Evolutionary conservation across 2,888 invertebrate species (phyloP), one percentile per base, ranked within the genome.

Genomic region (Sepioteuthis lessoniana): DNA sequence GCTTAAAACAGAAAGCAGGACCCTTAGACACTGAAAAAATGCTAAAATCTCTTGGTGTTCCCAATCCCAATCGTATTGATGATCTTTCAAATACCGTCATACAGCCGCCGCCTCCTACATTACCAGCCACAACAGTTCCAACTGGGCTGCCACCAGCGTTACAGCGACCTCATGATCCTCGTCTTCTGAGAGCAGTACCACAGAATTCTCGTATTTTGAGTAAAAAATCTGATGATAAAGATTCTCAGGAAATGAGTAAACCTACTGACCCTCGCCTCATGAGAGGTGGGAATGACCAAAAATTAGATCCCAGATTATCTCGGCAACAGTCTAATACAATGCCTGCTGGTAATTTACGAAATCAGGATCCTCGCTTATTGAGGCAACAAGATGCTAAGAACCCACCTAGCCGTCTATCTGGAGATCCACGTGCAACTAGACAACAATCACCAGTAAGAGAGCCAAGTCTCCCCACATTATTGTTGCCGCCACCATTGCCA

Each of bases 291-390:
- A 95, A 94, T 93, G 94, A 95, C 60, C 91, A 93, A 76, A 95
- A 95, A 47, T 94, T 95, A 38, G 94, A 95, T 94, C 95, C 95
- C 42, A 94, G 96, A 93, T 94, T 95, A 76, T 94, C 95, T 90
- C 91, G 95, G 76, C 95, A 95, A 55, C 95, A 95, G 93, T 95
- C 95, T 35, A 95, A 94, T 94, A 93, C 91, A 94, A 93, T 93
- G 60, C 92, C 93, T 93, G 91, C 91, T 94, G 90, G 92, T 35
- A 93, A 91, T 7, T 13, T 90, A n/a, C 92, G 90, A 46, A 60
- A 35, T 47, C 91, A 93, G 38, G 91, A 91, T 90, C 55, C 93
- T 92, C 92, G 92, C 4, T 21, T 91, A 38, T 92, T 47, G n/a
- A 92, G 47, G n/a, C 92, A 92, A 92, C 46, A 31, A 31, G n/a